A percentile compares a stretch with the other conserved stretches of the same genome.
Conservation (phyloP, 2,888 invertebrate genomes). For the Tenthredo scrophulariae region DNA sequence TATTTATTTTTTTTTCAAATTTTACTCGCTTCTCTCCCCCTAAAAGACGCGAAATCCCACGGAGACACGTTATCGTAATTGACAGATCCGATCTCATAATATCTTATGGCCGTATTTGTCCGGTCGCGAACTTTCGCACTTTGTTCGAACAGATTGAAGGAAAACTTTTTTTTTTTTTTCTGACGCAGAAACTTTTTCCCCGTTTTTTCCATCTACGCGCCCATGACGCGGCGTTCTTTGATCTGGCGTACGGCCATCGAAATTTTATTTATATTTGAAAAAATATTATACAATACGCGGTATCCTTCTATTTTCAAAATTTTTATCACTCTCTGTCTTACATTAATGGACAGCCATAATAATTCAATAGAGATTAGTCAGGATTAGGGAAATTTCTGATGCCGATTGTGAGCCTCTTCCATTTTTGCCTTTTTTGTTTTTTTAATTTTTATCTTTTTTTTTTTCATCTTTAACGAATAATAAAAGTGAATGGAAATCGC, state of each 20-base stretch:
- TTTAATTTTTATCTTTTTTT: not conserved
- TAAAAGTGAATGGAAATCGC: constrained; percentile 30
- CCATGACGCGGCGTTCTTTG: not conserved
- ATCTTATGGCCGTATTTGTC: not conserved
- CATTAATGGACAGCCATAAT: not conserved
- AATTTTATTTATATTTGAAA: not conserved
- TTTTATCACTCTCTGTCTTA: not conserved
- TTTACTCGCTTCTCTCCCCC: not conserved
- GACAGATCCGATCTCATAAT: constrained; percentile 14
- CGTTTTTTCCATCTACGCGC: not conserved
- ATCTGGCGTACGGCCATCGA: no score
- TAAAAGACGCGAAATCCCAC: not conserved
- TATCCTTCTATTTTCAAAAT: not conserved
- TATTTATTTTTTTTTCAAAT: not conserved
- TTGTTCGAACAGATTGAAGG: constrained; percentile 37
- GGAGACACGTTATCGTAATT: not conserved
- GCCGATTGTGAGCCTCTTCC: not conserved
- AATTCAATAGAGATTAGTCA: constrained; percentile 3
- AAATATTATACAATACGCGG: not conserved
- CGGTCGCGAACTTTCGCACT: constrained; percentile 32
- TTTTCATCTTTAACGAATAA: not conserved
- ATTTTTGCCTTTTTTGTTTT: not conserved
- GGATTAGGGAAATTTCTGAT: constrained; percentile 15
- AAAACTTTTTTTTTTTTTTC: not conserved
- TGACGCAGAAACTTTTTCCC: not conserved